Base-by-base conservation (phyloP, 2,888 invertebrate genomes). In the Vesta saturnalis region DNA sequence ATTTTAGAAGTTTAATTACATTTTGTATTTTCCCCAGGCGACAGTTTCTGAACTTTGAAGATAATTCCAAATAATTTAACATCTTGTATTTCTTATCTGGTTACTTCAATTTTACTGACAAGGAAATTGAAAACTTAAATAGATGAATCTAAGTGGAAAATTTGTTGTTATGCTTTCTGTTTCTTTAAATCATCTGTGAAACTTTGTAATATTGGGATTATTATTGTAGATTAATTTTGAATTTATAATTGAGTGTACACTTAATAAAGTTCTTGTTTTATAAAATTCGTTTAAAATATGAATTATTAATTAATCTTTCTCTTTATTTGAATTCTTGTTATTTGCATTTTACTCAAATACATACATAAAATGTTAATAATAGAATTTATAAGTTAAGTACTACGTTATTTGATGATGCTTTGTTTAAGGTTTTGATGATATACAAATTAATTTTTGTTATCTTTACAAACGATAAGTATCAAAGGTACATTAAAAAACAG, bases 111-210 rank as follows among this genome's bases (percentile, higher is more conserved):
- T 39, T 39, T n/a, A 39, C 39, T 8, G 39, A 61, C 49, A 21
- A 49, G 61, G 61, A 61, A 60, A 60, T 60, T 60, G 60, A 60
- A 60, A 61, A 61, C 54, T 61, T 49, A 61, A 61, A 52, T 61
- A 61, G 49, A 61, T 61, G 61, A 61, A 61, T 14, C 61, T 54
- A 61, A 61, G 61, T 61, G 61, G 61, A 61, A 61, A 61, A 61
- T 61, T 52, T 60, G 49, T 15, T 61, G 49, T 61, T 23, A 49
- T 35, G 54, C 21, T 61, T 30, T 52, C 61, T 61, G 49, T 61
- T 61, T 18, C 49, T 19, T 22, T 22, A 23, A 61, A 61, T 54
- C 52, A 61, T 22, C 52, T 54, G 46, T 39, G 15, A 63, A 56
- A 55, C 54, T 63, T 52, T 63, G 46, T 46, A 63, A 63, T 57